These are phyloP conservation scores for Heteronetta atricapilla DNA, from an alignment of 2,113 vertebrate genomes.

Conservation along the genomic window DNA sequence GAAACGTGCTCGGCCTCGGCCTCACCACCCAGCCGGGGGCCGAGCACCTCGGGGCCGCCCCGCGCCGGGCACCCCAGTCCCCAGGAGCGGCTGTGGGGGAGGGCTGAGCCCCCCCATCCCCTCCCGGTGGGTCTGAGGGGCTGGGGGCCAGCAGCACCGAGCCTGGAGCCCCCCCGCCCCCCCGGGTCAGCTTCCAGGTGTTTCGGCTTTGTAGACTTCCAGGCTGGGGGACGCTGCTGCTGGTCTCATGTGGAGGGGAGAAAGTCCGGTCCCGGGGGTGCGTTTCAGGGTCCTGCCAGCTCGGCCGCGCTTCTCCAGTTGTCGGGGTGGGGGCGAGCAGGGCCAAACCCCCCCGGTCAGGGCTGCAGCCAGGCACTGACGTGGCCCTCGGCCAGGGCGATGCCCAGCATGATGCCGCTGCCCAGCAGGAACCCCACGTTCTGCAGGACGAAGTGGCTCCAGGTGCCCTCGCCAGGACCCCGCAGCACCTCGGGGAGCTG, in stretches of 20 bases:
- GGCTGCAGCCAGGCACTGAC: slow-evolving; percentile 58
- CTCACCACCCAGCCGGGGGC: fast-evolving
- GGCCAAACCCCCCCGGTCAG: background rate
- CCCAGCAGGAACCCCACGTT: slow-evolving; percentile 80
- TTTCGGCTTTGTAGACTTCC: background rate
- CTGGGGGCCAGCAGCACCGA: background rate
- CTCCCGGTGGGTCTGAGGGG: background rate
- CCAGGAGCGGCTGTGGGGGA: fast-evolving
- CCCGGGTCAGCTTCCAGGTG: too few relatives aligned
- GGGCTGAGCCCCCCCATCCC: fast-evolving
- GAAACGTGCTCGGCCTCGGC: fast-evolving
- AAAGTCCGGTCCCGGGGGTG: background rate
- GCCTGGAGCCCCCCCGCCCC: background rate
- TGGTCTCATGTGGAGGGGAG: background rate
- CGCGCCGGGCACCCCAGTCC: fast-evolving
- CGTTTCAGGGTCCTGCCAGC: background rate
- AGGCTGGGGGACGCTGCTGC: fast-evolving
- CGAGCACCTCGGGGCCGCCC: background rate
- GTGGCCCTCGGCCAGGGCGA: slow-evolving; percentile 80
- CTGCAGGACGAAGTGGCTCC: slow-evolving; percentile 74
- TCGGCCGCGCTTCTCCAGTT: fast-evolving
- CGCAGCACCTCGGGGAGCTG: slow-evolving; percentile 79
- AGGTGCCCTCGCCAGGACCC: background rate
- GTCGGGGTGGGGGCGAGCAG: fast-evolving
- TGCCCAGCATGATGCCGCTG: slow-evolving; percentile 79